A percentile compares a stretch with the other conserved stretches of the same genome.
Evolutionary conservation across 1,140 invertebrate species (phyloP).

Genomic region (Nephotettix cincticeps): DNA sequence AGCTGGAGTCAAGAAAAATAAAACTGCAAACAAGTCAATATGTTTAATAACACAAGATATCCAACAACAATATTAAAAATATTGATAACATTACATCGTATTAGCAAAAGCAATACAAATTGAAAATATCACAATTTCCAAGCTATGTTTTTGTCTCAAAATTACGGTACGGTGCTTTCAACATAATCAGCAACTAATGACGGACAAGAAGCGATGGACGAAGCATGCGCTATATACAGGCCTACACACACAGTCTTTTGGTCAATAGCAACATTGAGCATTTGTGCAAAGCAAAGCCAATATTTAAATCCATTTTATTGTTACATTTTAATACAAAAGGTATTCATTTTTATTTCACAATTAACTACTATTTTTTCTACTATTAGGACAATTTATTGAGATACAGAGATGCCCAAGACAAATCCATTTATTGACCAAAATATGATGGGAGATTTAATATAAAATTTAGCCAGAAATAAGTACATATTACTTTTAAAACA

Average conservation of each 20-base stretch:
- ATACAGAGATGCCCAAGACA: no score
- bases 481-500: no score
- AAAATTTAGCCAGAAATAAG: no score
- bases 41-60: slow-evolving; percentile 26
- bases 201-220: slow-evolving; percentile 7
- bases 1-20: no score
- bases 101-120: slow-evolving; percentile 24
- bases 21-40: slow-evolving; percentile 1
- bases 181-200: background rate
- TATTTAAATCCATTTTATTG: background rate
- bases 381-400: no score
- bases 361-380: no score
- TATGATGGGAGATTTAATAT: no score
- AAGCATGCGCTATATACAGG: slow-evolving; percentile 9
- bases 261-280: slow-evolving; percentile 17
- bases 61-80: slow-evolving; percentile 29
- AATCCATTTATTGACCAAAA: no score
- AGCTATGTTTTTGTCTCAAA: slow-evolving; percentile 2
- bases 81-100: slow-evolving; percentile 24
- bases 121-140: slow-evolving; percentile 27
- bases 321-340: slow-evolving; percentile 6
- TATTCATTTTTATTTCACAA: no score
- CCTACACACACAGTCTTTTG: slow-evolving; percentile 20
- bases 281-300: slow-evolving; percentile 21
- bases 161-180: background rate